Evolutionary conservation across 2,888 invertebrate species (phyloP).

Genomic region (Thelaira solivaga): DNA sequence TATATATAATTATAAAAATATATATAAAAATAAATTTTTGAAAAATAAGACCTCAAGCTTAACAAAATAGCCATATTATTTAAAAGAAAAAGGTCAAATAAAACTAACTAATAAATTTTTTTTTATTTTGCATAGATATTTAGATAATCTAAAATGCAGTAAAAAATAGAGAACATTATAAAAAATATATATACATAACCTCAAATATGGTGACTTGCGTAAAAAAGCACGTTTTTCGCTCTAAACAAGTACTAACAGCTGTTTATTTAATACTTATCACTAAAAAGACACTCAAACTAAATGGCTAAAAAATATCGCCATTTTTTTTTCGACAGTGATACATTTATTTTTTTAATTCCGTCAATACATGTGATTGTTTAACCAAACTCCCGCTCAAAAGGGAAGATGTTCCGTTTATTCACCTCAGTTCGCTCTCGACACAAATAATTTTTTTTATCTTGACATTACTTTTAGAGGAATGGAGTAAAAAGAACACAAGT

Average conservation of each 20-base stretch:
- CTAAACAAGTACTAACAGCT: slow-evolving; percentile 16
- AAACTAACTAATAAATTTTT: too few species aligned
- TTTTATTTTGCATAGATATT: too few species aligned
- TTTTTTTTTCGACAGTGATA: background rate
- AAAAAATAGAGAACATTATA: too few species aligned
- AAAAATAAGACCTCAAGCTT: too few species aligned
- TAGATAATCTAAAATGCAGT: too few species aligned
- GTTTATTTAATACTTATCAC: slow-evolving; percentile 44
- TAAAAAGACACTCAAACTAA: background rate
- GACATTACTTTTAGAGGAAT: slow-evolving; percentile 50
- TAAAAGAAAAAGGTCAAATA: too few species aligned
- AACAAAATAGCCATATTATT: too few species aligned
- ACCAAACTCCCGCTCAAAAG: slow-evolving; percentile 57
- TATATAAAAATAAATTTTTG: too few species aligned
- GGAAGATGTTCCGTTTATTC: slow-evolving; percentile 31
- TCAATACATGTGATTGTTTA: slow-evolving; percentile 43
- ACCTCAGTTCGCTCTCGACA: slow-evolving; percentile 43
- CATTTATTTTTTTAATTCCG: slow-evolving; percentile 1
- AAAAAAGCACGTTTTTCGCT: slow-evolving; percentile 33
- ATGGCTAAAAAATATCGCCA: slow-evolving; percentile 12
- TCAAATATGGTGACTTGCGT: slow-evolving; percentile 44
- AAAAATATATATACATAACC: too few species aligned
- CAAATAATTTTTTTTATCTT: slow-evolving; percentile 54
- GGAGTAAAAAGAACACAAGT: slow-evolving; percentile 58
- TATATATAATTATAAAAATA: too few species aligned